Conservation (phyloP, 2,888 invertebrate species). For the Hartigia nigra region DNA sequence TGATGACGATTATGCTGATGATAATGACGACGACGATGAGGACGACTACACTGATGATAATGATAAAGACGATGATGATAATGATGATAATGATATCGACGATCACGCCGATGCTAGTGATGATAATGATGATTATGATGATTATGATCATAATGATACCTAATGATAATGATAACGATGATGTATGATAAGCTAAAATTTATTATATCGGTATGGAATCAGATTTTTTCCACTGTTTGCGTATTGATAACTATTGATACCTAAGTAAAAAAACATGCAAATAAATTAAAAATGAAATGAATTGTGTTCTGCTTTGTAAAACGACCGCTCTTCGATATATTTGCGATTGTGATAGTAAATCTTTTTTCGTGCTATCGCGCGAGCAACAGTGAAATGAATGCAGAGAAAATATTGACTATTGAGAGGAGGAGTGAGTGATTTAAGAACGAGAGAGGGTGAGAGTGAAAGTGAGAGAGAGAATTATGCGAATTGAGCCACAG, state of each 20-base stretch:
- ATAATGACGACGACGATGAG: constrained; percentile 20
- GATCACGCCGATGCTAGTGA: constrained; percentile 9
- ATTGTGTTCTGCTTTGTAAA: constrained; percentile 55
- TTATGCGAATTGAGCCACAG: constrained; percentile 25
- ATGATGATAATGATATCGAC: constrained; percentile 29
- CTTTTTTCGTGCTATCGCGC: constrained; percentile 9
- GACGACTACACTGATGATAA: constrained; percentile 21
- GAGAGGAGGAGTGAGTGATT: constrained; percentile 14
- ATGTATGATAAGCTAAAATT: constrained; percentile 64
- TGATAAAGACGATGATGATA: not conserved
- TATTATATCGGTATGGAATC: constrained; percentile 64
- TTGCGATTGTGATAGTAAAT: constrained; percentile 48
- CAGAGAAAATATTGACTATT: constrained; percentile 6
- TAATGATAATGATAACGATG: constrained; percentile 53
- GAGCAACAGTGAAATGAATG: constrained; percentile 1
- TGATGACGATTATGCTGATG: not conserved
- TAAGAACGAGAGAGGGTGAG: constrained; percentile 6
- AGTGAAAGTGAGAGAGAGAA: constrained; percentile 17
- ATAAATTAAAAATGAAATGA: constrained; percentile 52
- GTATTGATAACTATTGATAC: constrained; percentile 59
- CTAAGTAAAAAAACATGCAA: constrained; percentile 51
- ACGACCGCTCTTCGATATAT: constrained; percentile 49
- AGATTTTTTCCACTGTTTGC: constrained; percentile 62
- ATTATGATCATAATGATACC: constrained; percentile 48
- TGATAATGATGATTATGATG: constrained; percentile 43